Evolutionary conservation across 2,888 invertebrate species (phyloP).

Genomic region (Hemistola chrysoprasaria): DNA sequence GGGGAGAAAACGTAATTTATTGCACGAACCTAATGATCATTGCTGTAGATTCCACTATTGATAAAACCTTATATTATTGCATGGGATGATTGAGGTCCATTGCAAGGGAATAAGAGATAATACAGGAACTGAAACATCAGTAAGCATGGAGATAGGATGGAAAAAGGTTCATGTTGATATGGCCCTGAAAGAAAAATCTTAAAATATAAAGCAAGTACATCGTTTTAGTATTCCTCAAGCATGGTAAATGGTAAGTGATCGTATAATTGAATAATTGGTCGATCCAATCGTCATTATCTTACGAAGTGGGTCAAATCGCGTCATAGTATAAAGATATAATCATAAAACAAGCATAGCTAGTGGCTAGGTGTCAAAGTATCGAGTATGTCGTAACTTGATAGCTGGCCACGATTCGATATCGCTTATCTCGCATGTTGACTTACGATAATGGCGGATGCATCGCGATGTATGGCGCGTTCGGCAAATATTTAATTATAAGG

Average conservation of each 20-base stretch:
- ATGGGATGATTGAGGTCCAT: constrained; percentile 10
- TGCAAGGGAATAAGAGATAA: background rate
- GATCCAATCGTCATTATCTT: constrained; percentile 17
- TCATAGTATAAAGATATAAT: constrained; percentile 48
- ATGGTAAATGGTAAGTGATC: no score
- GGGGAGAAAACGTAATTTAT: constrained; percentile 24
- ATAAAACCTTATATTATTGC: constrained; percentile 16
- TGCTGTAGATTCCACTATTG: constrained; percentile 21
- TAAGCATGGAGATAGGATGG: no score
- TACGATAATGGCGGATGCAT: constrained; percentile 62
- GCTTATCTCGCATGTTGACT: constrained; percentile 63
- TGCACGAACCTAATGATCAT: constrained; percentile 16
- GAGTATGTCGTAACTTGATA: constrained; percentile 69
- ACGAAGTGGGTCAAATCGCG: constrained; percentile 54
- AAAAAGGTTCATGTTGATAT: no score
- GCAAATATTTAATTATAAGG: constrained; percentile 64
- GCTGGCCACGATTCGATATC: constrained; percentile 65
- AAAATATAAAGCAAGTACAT: no score
- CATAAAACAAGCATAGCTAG: constrained; percentile 51
- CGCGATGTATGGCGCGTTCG: constrained; percentile 62
- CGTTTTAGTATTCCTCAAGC: no score
- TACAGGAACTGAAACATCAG: no score
- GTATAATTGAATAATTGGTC: background rate
- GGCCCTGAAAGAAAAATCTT: no score
- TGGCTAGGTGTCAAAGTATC: constrained; percentile 67